Evolutionary conservation across 2,888 invertebrate species (phyloP).

Genomic region (Netelia virgata): DNA sequence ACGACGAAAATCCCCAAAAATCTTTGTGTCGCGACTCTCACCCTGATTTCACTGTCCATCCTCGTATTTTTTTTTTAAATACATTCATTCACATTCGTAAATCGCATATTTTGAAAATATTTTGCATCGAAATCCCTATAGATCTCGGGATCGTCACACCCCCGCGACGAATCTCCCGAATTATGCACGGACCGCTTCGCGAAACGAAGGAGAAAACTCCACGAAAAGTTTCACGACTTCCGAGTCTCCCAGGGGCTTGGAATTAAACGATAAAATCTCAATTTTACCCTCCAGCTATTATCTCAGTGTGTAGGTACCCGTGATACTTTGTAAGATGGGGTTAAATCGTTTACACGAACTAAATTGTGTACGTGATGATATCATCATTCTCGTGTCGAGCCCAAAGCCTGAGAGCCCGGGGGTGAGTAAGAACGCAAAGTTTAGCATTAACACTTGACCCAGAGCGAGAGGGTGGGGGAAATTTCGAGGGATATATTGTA

Average conservation of each 20-base stretch:
- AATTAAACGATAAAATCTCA: slow-evolving; percentile 56
- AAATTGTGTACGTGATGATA: slow-evolving; percentile 55
- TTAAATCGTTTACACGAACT: slow-evolving; percentile 58
- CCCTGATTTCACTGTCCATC: slow-evolving; percentile 13
- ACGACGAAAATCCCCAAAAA: too few relatives aligned
- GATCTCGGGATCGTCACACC: slow-evolving; percentile 8
- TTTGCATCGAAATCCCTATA: slow-evolving; percentile 39
- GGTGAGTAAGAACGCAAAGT: slow-evolving; percentile 70
- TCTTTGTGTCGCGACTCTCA: neutral
- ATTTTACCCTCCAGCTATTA: slow-evolving; percentile 38
- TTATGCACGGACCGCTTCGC: slow-evolving; percentile 42
- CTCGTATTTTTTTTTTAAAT: slow-evolving; percentile 12
- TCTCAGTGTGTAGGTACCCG: slow-evolving; percentile 33
- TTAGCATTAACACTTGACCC: slow-evolving; percentile 77
- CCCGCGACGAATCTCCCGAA: slow-evolving; percentile 42
- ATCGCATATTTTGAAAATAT: slow-evolving; percentile 67
- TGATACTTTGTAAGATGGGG: slow-evolving; percentile 56
- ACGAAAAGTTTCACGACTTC: slow-evolving; percentile 46
- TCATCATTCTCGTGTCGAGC: slow-evolving; percentile 27
- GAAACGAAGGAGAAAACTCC: neutral
- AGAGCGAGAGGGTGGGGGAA: neutral
- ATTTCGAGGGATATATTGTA: too few relatives aligned
- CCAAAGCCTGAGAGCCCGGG: slow-evolving; percentile 1
- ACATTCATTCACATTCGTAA: slow-evolving; percentile 42
- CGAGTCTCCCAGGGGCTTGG: neutral